Conservation (phyloP, 1,140 invertebrate species). For the Harpegnathos saltator region DNA sequence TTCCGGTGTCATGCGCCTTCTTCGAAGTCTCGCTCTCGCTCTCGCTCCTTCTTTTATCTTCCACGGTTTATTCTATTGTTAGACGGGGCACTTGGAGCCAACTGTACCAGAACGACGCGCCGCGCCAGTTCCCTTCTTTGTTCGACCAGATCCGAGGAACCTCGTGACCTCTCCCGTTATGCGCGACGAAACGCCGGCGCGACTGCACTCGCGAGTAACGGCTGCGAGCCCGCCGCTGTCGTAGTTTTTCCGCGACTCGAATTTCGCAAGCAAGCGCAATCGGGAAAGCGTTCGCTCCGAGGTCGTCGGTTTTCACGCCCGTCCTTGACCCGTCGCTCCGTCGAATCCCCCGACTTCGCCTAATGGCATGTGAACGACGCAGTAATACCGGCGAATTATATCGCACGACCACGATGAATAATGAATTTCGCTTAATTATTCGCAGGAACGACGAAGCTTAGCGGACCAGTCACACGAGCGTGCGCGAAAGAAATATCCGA, state of each 20-base stretch:
- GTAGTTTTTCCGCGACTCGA: conserved; percentile 35
- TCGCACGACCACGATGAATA: conserved; percentile 9
- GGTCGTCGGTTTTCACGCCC: conserved; percentile 15
- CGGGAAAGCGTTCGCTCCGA: conserved; percentile 23
- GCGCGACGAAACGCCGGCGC: conserved; percentile 32
- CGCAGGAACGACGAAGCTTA: conserved; percentile 8
- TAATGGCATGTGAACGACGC: background rate
- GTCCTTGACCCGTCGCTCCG: conserved; percentile 24
- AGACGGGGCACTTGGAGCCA: conserved; percentile 41
- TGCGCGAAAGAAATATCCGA: background rate
- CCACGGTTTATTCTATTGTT: conserved; percentile 65
- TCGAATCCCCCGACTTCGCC: background rate
- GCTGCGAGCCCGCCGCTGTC: background rate
- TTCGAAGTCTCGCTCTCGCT: conserved; percentile 55
- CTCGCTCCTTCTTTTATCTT: conserved; percentile 57
- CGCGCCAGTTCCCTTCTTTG: conserved; percentile 42
- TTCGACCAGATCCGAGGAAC: conserved; percentile 32
- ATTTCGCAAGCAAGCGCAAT: conserved; percentile 30
- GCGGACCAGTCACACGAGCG: background rate
- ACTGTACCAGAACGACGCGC: conserved; percentile 52
- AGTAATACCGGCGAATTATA: conserved; percentile 12
- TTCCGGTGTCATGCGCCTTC: conserved; percentile 36
- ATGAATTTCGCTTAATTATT: conserved; percentile 13
- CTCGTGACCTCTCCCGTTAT: conserved; percentile 42
- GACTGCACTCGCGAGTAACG: conserved; percentile 1